Conservation (phyloP, 2,113 vertebrate species). For the Cettia cetti region DNA sequence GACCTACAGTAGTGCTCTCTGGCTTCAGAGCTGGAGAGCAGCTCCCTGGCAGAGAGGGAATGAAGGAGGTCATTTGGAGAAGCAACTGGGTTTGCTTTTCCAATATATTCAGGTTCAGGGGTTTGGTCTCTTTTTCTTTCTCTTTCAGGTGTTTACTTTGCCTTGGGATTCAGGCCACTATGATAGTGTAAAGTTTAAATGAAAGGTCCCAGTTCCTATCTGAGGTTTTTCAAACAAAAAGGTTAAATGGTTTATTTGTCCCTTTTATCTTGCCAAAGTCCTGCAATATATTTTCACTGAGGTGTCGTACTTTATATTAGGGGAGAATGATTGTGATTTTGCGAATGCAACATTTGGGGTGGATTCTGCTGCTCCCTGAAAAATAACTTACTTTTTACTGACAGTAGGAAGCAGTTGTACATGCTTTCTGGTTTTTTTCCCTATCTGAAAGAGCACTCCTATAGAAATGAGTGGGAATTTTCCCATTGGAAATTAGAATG, state of each 20-base stretch:
- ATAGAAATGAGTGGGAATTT: neutral
- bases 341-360: neutral
- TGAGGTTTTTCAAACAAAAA: neutral
- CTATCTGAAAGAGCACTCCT: neutral
- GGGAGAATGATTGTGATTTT: neutral
- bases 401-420: neutral
- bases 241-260: neutral
- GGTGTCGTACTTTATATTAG: neutral
- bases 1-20: rapidly evolving
- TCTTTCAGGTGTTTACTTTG: neutral
- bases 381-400: neutral
- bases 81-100: neutral
- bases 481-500: neutral
- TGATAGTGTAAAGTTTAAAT: neutral
- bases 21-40: neutral
- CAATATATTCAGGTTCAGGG: neutral
- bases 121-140: neutral
- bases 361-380: neutral
- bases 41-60: neutral
- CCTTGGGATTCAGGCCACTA: neutral
- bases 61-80: neutral
- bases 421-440: neutral
- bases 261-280: neutral
- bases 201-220: neutral
- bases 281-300: neutral